A percentile compares a stretch with the other conserved stretches of the same genome.
Conservation (phyloP, 2,888 invertebrate genomes). For the Melinopterus prodromus region DNA sequence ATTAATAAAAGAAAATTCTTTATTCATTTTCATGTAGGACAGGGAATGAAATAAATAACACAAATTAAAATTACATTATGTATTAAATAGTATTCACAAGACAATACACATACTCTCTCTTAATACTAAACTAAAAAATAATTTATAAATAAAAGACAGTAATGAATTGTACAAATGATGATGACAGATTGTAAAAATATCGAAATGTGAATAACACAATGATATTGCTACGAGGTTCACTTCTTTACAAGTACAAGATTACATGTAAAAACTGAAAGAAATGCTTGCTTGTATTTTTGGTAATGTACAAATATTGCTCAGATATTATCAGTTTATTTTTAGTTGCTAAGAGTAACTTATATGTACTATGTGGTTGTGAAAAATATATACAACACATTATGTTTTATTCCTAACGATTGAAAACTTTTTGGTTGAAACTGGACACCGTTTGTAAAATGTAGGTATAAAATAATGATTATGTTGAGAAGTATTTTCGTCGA, state of each 20-base stretch:
- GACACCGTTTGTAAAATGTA: neutral
- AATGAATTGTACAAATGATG: conserved; percentile 26
- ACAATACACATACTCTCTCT: conserved; percentile 60
- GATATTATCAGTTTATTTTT: conserved; percentile 5
- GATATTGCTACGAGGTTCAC: neutral
- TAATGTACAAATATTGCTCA: conserved; percentile 26
- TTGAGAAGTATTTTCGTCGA: neutral
- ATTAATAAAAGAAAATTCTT: neutral
- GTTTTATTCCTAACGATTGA: conserved; percentile 9
- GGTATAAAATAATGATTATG: conserved; percentile 8
- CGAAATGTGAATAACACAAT: conserved; percentile 20
- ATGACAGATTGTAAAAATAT: conserved; percentile 21
- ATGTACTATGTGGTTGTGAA: conserved; percentile 14
- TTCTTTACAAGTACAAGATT: neutral
- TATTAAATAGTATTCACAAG: conserved; percentile 59
- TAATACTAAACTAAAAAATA: conserved; percentile 59
- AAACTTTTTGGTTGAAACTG: conserved; percentile 20
- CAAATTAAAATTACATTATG: conserved; percentile 47
- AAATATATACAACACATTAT: conserved; percentile 9
- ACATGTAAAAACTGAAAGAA: conserved; percentile 9
- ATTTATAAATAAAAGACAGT: conserved; percentile 53
- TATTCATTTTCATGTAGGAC: neutral
- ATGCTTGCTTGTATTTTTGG: conserved; percentile 13
- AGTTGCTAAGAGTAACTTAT: conserved; percentile 12
- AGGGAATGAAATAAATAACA: conserved; percentile 20